These are phyloP conservation scores for Tyrophagus putrescentiae DNA, from an alignment of 1,140 invertebrate species.

Conservation along the genomic window DNA sequence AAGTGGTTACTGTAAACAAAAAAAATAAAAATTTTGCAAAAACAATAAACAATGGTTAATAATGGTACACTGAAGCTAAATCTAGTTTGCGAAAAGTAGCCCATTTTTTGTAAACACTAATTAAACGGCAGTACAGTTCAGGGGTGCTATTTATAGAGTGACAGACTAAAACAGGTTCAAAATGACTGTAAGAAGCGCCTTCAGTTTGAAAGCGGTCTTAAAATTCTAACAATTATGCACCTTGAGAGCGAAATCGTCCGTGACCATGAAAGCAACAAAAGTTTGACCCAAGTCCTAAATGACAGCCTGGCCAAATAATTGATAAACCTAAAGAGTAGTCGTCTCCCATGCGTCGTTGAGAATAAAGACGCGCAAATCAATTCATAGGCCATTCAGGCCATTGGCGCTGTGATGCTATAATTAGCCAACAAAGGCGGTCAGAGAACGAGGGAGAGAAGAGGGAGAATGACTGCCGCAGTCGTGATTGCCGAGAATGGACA, in stretches of 20 bases:
- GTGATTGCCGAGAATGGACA: too few species aligned
- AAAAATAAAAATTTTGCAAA: conserved; percentile 28
- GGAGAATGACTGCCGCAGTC: too few species aligned
- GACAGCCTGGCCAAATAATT: not conserved
- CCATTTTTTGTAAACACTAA: conserved; percentile 11
- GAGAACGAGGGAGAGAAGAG: not conserved
- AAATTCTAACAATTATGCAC: too few species aligned
- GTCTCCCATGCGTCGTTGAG: not conserved
- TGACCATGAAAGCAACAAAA: too few species aligned
- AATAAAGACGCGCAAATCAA: not conserved
- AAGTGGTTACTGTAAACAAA: conserved; percentile 65
- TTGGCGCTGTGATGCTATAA: conserved; percentile 11
- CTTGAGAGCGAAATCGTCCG: too few species aligned
- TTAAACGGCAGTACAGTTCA: not conserved
- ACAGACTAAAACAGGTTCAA: not conserved
- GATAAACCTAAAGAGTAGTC: not conserved
- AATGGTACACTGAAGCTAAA: not conserved
- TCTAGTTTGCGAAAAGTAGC: not conserved
- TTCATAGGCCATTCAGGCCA: conserved; percentile 5
- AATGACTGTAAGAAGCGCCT: too few species aligned
- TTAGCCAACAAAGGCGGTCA: not conserved
- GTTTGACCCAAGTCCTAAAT: not conserved
- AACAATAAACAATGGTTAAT: not conserved
- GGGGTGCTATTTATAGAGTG: not conserved
- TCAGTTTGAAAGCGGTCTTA: too few species aligned